Base-by-base conservation (phyloP, 2,797 vertebrate species). In the Morus bassanus region DNA sequence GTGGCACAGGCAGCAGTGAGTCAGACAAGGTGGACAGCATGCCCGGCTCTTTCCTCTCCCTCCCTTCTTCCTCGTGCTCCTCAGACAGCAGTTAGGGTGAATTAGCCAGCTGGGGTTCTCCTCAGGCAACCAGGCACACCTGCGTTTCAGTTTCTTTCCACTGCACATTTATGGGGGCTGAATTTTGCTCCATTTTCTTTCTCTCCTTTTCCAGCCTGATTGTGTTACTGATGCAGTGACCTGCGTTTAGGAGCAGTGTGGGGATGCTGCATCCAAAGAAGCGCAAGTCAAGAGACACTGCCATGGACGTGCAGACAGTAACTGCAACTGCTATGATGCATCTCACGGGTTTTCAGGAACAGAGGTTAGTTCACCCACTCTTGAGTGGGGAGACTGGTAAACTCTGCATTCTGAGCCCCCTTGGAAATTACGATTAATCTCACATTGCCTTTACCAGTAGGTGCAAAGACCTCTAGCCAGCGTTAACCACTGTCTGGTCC, bases 31-130 rank as follows among this genome's bases (percentile, higher is more conserved):
- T 50, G 59, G 45, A 53, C 53, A 73, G 57, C 9, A 33, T 9
- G 17, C 33, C 33, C 28, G 33, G 22, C 28, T 82, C 39, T 39
- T 76, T 76, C 27, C 37, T 75, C 41, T 68, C 37, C 24, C 19
- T 61, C 24, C 0, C 0, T 31, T 41, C 25, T 74, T 21, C 18
- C 4, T 41, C 0, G 0, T 31, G 50, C 22, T 75, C 25, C 43
- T 82, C 23, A 48, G 25, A 25, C 23, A 86, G 61, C 51, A 48
- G 15, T 17, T 39, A 59, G 37, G 5, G 16, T 12, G 15, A 70
- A 59, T 46, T 63, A 76, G 27, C 43, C 16, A 74, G 0, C 23
- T 54, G 31, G 31, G 41, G 5, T 63, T 68, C 53, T 79, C 19
- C 59, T 88, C n/a, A 35, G 48, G 60, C 50, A 77, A 14, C 11